phyloP scores from a whole-genome alignment of 2,888 invertebrate genomes.

The Dicyrtomina minuta region DNA sequence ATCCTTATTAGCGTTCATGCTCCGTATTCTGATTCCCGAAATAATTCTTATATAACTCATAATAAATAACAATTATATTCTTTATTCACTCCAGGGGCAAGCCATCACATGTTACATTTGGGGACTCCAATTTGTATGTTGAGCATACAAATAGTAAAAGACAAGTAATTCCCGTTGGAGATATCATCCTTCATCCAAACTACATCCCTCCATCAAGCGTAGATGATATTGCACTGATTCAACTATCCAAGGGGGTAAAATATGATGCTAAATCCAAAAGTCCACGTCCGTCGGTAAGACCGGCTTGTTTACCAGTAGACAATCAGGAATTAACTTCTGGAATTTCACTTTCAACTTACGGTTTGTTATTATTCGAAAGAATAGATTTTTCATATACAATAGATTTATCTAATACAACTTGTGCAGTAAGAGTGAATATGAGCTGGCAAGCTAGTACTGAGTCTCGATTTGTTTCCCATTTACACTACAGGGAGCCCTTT shows the following conservation, averaged over 20 bases:
- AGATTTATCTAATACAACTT: background rate
- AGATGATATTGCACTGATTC: slow-evolving; percentile 23
- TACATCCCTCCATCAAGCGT: slow-evolving; percentile 26
- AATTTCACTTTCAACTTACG: slow-evolving; percentile 11
- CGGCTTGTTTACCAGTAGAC: slow-evolving; percentile 22
- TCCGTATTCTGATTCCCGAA: too few relatives aligned
- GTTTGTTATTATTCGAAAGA: background rate
- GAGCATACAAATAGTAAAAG: slow-evolving; percentile 2
- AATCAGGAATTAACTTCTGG: background rate
- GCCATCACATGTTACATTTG: slow-evolving; percentile 23
- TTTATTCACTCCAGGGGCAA: slow-evolving; percentile 12
- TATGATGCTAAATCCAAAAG: slow-evolving; percentile 19
- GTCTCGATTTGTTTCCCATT: too few relatives aligned
- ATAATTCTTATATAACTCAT: background rate
- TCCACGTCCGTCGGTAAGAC: slow-evolving; percentile 20
- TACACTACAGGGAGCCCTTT: too few relatives aligned
- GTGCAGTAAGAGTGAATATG: too few relatives aligned
- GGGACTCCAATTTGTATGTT: slow-evolving; percentile 21
- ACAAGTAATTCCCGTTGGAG: slow-evolving; percentile 20
- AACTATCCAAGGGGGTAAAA: slow-evolving; percentile 5
- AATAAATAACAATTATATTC: background rate
- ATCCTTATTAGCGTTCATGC: too few relatives aligned
- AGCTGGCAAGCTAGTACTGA: too few relatives aligned
- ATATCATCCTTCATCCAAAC: slow-evolving; percentile 26
- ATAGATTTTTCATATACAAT: background rate